Evolutionary conservation across 2,888 invertebrate genomes (phyloP).

Genomic region (Macrosoma leucophasiata): DNA sequence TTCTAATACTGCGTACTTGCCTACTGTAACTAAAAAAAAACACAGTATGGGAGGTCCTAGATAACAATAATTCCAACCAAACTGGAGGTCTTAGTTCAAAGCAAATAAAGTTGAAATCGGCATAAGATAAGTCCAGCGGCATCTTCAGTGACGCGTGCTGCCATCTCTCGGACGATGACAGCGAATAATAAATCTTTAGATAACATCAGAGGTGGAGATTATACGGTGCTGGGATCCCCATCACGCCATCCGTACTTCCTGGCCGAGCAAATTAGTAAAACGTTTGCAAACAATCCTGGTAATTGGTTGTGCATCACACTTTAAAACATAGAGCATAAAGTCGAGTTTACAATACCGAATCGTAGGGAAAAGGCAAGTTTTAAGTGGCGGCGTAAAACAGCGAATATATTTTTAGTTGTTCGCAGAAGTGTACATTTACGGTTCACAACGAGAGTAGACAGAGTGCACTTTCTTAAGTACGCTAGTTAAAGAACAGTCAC

Average conservation of each 20-base stretch:
- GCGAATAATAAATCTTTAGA: conserved; percentile 71
- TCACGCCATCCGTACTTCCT: conserved; percentile 72
- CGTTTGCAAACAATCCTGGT: conserved; percentile 47
- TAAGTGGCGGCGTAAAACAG: conserved; percentile 34
- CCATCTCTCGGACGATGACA: conserved; percentile 71
- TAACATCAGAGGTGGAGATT: conserved; percentile 73
- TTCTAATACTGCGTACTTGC: too few relatives aligned
- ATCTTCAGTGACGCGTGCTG: conserved; percentile 61
- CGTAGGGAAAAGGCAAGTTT: conserved; percentile 25
- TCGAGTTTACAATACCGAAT: too few relatives aligned
- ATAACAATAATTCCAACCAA: too few relatives aligned
- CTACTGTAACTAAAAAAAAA: conserved; percentile 7
- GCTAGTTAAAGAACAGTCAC: conserved; percentile 48
- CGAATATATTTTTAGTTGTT: conserved; percentile 64
- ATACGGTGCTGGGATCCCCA: conserved; percentile 66
- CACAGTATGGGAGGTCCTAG: conserved; percentile 32
- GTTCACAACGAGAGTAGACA: conserved; percentile 63
- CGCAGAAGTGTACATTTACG: conserved; percentile 56
- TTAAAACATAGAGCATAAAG: conserved; percentile 34
- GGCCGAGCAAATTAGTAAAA: conserved; percentile 69
- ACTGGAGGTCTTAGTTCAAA: too few relatives aligned
- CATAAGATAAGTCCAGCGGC: conserved; percentile 51
- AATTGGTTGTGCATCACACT: conserved; percentile 28
- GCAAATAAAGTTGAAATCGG: too few relatives aligned
- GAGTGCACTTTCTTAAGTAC: conserved; percentile 51